Conservation (phyloP, 1,140 invertebrate genomes). For the Neodiprion pinetum region DNA sequence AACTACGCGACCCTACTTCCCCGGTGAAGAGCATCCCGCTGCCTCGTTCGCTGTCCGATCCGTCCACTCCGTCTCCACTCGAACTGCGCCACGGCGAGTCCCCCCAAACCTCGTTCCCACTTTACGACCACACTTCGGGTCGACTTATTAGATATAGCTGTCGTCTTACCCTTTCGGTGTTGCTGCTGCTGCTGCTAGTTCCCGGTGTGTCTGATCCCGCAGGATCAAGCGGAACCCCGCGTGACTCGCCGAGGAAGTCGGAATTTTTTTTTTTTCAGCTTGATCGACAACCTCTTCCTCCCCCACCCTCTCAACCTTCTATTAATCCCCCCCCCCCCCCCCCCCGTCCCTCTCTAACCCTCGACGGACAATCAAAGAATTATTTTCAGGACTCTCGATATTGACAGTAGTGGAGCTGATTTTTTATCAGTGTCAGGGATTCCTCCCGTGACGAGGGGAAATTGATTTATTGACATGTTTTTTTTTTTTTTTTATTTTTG, state of each 20-base stretch:
- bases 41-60: conserved; percentile 3
- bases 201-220: conserved; percentile 33
- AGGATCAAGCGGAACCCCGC: conserved; percentile 26
- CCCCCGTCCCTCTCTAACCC: no score
- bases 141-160: conserved; percentile 2
- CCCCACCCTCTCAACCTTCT: conserved; percentile 10
- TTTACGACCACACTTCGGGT: neutral
- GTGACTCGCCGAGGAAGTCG: conserved; percentile 25
- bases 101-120: neutral
- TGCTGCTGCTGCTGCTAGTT: neutral
- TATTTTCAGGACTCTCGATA: no score
- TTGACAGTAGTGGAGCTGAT: no score
- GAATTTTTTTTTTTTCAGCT: conserved; percentile 28
- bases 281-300: conserved; percentile 27
- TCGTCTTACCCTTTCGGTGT: neutral
- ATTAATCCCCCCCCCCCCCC: neutral
- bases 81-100: neutral
- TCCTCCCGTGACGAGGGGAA: no score
- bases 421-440: no score
- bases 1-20: neutral
- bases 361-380: no score
- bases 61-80: conserved; percentile 3
- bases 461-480: no score
- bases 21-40: neutral
- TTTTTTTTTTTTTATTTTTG: no score